These are phyloP conservation scores for Chrysogorgia sp. DNA, from an alignment of 92 coral and sea anemone species.

Conservation along the genomic window DNA sequence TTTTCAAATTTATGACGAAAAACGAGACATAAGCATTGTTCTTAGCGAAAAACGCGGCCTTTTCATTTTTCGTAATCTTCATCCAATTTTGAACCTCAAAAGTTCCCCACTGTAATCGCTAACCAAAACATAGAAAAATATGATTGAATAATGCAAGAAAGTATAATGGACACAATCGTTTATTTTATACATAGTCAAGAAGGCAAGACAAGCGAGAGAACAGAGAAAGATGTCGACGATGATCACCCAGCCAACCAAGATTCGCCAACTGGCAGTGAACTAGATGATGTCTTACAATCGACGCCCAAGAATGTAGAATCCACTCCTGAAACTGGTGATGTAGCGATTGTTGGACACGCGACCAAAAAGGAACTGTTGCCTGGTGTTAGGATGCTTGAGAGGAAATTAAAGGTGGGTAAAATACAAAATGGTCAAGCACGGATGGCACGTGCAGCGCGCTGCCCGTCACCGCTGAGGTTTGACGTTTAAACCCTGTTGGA, in stretches of 20 bases:
- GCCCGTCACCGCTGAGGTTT: too few species aligned
- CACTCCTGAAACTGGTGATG: slow-evolving; percentile 22
- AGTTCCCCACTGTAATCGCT: not conserved
- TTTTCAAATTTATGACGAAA: too few species aligned
- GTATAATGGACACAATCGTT: not conserved
- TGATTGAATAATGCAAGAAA: too few species aligned
- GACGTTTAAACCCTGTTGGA: too few species aligned
- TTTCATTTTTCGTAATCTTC: too few species aligned
- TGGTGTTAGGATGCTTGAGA: slow-evolving; percentile 20
- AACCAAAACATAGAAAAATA: too few species aligned
- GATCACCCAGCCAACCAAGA: slow-evolving; percentile 19
- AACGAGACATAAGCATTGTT: too few species aligned
- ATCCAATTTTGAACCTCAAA: not conserved
- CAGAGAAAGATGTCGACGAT: slow-evolving; percentile 8
- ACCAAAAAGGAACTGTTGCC: slow-evolving; percentile 7
- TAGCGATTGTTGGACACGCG: slow-evolving; percentile 10
- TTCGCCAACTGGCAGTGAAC: slow-evolving; percentile 19
- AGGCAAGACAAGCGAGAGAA: slow-evolving; percentile 15
- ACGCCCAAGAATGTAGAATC: slow-evolving; percentile 33
- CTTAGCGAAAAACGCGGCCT: too few species aligned
- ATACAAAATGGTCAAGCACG: not conserved
- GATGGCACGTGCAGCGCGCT: too few species aligned
- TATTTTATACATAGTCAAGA: slow-evolving; percentile 18
- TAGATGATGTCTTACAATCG: slow-evolving; percentile 24
- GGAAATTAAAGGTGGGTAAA: slow-evolving; percentile 27